phyloP scores from a whole-genome alignment of 2,888 invertebrate species.

The Dynastes maya region DNA sequence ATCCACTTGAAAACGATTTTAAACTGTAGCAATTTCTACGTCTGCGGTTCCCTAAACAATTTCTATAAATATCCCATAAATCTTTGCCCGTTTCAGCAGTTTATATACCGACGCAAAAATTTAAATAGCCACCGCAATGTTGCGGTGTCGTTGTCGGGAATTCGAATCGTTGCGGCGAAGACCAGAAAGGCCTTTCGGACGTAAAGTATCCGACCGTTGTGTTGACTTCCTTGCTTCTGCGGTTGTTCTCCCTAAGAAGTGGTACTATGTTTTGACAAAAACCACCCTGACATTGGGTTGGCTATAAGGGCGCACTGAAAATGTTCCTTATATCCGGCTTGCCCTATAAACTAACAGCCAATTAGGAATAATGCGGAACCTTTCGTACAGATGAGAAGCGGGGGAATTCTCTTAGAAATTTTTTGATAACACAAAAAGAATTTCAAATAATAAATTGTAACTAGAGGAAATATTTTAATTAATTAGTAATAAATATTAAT shows the following conservation, averaged over 20 bases:
- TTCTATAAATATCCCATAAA: constrained; percentile 51
- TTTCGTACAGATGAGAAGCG: neutral
- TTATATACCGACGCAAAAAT: constrained; percentile 47
- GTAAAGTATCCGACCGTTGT: constrained; percentile 56
- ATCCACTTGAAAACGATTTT: constrained; percentile 21
- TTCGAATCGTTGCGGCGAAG: constrained; percentile 53
- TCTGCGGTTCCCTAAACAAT: constrained; percentile 48
- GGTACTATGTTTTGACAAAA: constrained; percentile 57
- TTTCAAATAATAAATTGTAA: too few relatives aligned
- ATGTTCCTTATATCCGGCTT: neutral
- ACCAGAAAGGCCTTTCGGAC: constrained; percentile 54
- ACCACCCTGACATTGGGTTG: constrained; percentile 17
- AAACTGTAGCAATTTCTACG: constrained; percentile 34
- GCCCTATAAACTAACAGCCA: neutral
- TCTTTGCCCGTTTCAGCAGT: constrained; percentile 46
- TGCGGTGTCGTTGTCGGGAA: constrained; percentile 49
- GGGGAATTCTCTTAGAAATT: too few relatives aligned
- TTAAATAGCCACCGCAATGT: constrained; percentile 49
- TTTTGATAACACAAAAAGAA: too few relatives aligned
- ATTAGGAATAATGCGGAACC: neutral
- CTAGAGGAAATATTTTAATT: too few relatives aligned
- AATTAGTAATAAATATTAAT: too few relatives aligned
- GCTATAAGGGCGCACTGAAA: constrained; percentile 8
- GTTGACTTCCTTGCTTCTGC: constrained; percentile 55
- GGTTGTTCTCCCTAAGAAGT: constrained; percentile 55